A percentile compares a stretch with the other conserved stretches of the same genome.
Conservation (phyloP, 2,113 vertebrate genomes). For the Oriolus oriolus region DNA sequence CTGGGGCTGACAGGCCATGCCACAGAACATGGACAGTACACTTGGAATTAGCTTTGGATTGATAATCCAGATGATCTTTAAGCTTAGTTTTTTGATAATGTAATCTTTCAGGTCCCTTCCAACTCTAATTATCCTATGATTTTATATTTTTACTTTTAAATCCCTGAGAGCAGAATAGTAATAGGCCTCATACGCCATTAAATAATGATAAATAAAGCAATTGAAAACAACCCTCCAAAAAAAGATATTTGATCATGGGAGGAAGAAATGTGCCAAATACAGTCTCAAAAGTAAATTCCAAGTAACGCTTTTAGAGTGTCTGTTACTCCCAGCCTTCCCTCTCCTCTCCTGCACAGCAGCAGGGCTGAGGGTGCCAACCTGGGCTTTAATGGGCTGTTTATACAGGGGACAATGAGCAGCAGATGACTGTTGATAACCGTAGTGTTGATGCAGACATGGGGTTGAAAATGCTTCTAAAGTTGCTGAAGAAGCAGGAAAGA, state of each 20-base stretch:
- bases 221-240: background rate
- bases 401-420: background rate
- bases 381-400: background rate
- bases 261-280: background rate
- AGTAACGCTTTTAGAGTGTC: fast-evolving
- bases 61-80: background rate
- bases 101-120: background rate
- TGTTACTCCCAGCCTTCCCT: background rate
- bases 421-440: background rate
- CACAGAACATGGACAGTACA: fast-evolving
- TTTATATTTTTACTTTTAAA: background rate
- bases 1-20: background rate
- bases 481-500: slow-evolving; percentile 63
- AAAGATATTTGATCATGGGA: background rate
- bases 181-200: fast-evolving
- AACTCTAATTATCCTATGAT: background rate
- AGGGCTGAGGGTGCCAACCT: background rate
- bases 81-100: too few species aligned
- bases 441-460: background rate
- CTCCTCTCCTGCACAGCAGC: background rate
- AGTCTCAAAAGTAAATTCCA: background rate
- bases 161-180: background rate
- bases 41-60: background rate
- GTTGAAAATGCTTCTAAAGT: background rate
- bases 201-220: background rate